Percentiles rank a stretch among this genome's conserved stretches.
Conservation (phyloP, 2,888 invertebrate genomes). For the Hydraecia micacea region DNA sequence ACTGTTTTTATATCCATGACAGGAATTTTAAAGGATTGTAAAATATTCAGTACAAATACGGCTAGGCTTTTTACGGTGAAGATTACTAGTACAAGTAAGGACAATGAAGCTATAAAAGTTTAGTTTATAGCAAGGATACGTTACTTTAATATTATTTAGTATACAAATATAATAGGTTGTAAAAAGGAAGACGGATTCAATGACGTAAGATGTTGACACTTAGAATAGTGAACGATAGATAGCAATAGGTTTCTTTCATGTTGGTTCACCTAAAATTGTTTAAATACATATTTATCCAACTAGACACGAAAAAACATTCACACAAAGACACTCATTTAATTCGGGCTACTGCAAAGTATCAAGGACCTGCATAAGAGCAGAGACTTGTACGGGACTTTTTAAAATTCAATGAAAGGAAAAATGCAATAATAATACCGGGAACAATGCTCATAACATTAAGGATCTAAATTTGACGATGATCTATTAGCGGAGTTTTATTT, state of each 20-base stretch:
- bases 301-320: neutral
- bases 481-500: constrained; percentile 58
- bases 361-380: neutral
- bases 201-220: constrained; percentile 16
- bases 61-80: constrained; percentile 41
- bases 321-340: neutral
- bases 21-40: constrained; percentile 40
- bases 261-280: neutral
- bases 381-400: neutral
- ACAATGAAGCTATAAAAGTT: constrained; percentile 56
- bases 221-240: neutral
- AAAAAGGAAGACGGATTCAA: constrained; percentile 46
- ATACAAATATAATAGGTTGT: constrained; percentile 50
- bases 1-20: constrained; percentile 6
- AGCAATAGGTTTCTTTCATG: neutral
- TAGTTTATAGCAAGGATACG: constrained; percentile 46
- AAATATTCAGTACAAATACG: constrained; percentile 33
- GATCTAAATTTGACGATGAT: constrained; percentile 71
- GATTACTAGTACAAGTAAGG: constrained; percentile 46
- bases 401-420: constrained; percentile 24
- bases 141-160: constrained; percentile 50
- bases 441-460: constrained; percentile 30
- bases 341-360: neutral
- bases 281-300: neutral
- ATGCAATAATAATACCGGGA: constrained; percentile 7